Base-by-base conservation (phyloP, 1,140 invertebrate species). In the Lasioglossum albipes region DNA sequence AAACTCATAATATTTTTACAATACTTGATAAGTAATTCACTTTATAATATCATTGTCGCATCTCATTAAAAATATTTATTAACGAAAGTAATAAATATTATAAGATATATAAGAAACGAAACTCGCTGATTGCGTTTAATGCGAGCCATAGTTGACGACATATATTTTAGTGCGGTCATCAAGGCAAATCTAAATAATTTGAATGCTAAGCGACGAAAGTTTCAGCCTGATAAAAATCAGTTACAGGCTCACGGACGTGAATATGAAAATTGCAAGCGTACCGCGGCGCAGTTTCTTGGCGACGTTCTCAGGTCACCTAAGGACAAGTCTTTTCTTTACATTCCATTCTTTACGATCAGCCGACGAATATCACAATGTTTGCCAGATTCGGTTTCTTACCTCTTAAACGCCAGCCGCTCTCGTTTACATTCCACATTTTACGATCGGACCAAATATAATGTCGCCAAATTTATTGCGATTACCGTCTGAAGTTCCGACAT, bases 341-440 rank as follows among this genome's bases (percentile, higher is more conserved):
- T 82, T 79, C 77, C 57, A 71, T 61, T 77, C 31, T 84, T 80
- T 73, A 84, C 79, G 70, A 78, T 75, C 70, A 64, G 66, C 59
- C 75, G 74, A 13, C 68, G 70, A 82, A 82, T 72, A 79, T 73
- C 75, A 82, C 75, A 82, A 82, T 82, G 75, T 73, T 82, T 36
- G 75, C 31, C 79, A 77, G 66, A 77, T 81, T 79, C 77, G 64
- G 62, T 61, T 73, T 64, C 69, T 67, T 61, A 45, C 59, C 57
- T 62, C 64, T 71, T 52, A 59, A 77, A 27, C 75, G 67, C 52
- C 75, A 61, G 67, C 52, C 54, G 66, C 74, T 18, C 73, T 74
- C 70, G 66, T 81, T 77, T 81, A 42, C 75, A 82, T 78, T 82
- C 80, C 75, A 72, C 27, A 36, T 72, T 82, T 82, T 82, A 82